Evolutionary conservation across 2,888 invertebrate genomes (phyloP), one percentile per base, ranked within the genome.

Genomic region (Fabriciana adippe): DNA sequence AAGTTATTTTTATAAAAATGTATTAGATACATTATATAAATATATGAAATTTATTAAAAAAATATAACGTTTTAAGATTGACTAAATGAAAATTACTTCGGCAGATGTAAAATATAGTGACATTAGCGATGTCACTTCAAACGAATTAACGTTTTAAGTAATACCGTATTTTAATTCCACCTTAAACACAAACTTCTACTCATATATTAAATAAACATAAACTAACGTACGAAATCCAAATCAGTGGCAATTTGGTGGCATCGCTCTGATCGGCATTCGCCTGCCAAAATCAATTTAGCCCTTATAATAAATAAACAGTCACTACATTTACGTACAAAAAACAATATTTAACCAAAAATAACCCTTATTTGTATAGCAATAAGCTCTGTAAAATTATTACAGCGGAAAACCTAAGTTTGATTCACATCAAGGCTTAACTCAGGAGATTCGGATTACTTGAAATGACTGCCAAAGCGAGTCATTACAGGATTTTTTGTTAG

Each of bases 271-370:
- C 82, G 78, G 75, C 75, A 81, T 80, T 78, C 79, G 79, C 74
- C 84, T 85, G 88, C 86, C 88, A 86, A 90, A 89, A 89, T 89
- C 89, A 90, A 90, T 90, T 90, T 88, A 81, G 79, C 80, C 81
- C 79, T 83, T 82, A 81, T 84, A 88, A 88, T 88, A 85, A 89
- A 88, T 88, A 85, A 85, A 74, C 70, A 65, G 67, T 73, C 72
- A 75, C 66, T 1, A 59, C 74, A 65, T 35, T 3, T 6, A 18
- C 67, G 13, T 1, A 8, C 66, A 35, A 57, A 54, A 56, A 64
- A 41, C 11, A 2, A 6, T 31, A 35, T 31, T 18, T 35, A 51
- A 3, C 6, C 55, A 13, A 81, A 74, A 73, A 14, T 65, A 59
- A 72, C 13, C 73, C 76, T 71, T 79, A 70, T 4, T 4, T 0